Percentiles rank a stretch among this genome's conserved stretches.
Conservation (phyloP, 2,888 invertebrate species). For the Hypolimnas misippus region DNA sequence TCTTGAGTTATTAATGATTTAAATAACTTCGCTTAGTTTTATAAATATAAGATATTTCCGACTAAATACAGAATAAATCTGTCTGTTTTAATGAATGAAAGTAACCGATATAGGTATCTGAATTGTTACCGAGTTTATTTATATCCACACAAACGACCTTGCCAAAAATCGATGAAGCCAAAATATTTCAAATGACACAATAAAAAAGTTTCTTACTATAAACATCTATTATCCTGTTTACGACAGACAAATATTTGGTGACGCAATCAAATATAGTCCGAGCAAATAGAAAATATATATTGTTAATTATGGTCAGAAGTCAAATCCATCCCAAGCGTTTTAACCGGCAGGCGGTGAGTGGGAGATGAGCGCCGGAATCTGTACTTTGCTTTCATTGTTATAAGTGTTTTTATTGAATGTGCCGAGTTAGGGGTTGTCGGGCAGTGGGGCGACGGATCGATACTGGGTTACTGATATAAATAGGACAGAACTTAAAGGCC, state of each 20-base stretch:
- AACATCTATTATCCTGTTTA: slow-evolving; percentile 12
- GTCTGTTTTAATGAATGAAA: neutral
- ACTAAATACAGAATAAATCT: neutral
- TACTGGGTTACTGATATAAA: slow-evolving; percentile 78
- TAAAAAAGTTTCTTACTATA: neutral
- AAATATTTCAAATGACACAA: neutral
- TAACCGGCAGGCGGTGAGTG: slow-evolving; percentile 49
- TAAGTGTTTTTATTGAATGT: slow-evolving; percentile 61
- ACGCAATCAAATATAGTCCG: slow-evolving; percentile 16
- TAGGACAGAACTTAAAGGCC: slow-evolving; percentile 72
- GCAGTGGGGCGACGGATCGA: slow-evolving; percentile 80
- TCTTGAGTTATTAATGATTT: too few relatives aligned
- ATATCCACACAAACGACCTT: slow-evolving; percentile 1
- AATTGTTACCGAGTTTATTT: neutral
- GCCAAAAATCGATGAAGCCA: neutral
- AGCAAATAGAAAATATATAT: slow-evolving; percentile 35
- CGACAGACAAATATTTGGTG: neutral
- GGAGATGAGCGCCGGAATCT: slow-evolving; percentile 49
- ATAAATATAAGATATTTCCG: too few relatives aligned
- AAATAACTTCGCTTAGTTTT: too few relatives aligned
- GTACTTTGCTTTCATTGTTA: slow-evolving; percentile 52
- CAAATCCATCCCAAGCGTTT: slow-evolving; percentile 60
- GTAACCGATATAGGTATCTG: too few relatives aligned
- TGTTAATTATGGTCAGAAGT: slow-evolving; percentile 55
- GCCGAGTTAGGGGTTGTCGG: slow-evolving; percentile 65